Percentiles rank a stretch among this genome's conserved stretches.
Conservation (phyloP, 1,140 invertebrate species). For the Platyura marginata region DNA sequence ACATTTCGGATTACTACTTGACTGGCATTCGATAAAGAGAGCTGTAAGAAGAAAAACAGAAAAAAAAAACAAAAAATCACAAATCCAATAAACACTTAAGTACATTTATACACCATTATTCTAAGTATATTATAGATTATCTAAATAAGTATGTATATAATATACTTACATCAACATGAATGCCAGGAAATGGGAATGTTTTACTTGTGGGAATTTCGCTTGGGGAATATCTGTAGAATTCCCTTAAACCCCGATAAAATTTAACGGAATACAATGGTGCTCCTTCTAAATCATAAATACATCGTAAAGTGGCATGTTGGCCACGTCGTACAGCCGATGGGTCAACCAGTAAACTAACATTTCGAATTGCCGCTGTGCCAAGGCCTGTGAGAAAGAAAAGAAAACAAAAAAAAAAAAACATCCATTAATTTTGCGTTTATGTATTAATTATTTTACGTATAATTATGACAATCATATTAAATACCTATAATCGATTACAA, state of each 20-base stretch:
- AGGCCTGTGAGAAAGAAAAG: too few relatives aligned
- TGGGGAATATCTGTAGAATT: conserved; percentile 60
- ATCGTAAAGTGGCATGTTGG: conserved; percentile 42
- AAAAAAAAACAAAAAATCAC: conserved; percentile 3
- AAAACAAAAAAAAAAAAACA: too few relatives aligned
- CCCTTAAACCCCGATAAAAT: conserved; percentile 54
- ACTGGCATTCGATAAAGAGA: conserved; percentile 47
- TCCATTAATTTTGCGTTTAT: too few relatives aligned
- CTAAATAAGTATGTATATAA: neutral
- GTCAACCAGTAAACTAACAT: conserved; percentile 29
- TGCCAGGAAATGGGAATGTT: conserved; percentile 47
- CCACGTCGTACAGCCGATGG: conserved; percentile 40
- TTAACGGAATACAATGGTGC: conserved; percentile 57
- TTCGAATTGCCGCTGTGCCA: conserved; percentile 19
- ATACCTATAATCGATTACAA: too few relatives aligned
- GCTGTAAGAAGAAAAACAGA: conserved; percentile 29
- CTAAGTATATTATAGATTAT: neutral
- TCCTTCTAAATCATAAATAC: conserved; percentile 52
- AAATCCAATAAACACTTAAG: too few relatives aligned
- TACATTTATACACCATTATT: too few relatives aligned
- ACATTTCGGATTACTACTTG: conserved; percentile 53
- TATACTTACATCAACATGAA: conserved; percentile 56
- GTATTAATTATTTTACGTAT: too few relatives aligned
- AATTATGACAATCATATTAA: too few relatives aligned
- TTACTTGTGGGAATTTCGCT: conserved; percentile 44